Conservation (phyloP, 92 coral and sea anemone genomes). For the Isaurus tuberculatus region DNA sequence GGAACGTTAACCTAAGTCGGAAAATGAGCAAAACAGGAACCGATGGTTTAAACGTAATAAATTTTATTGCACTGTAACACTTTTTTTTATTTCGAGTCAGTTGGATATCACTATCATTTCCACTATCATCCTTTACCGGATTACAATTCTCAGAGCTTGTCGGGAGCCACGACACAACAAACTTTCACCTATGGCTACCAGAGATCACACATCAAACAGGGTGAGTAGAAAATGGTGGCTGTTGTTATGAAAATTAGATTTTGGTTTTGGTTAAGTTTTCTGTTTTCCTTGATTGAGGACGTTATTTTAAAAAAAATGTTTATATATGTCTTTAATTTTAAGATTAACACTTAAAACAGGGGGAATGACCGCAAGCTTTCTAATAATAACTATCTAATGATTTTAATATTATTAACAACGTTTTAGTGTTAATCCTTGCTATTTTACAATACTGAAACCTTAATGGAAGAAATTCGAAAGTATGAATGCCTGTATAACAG, state of each 20-base stretch:
- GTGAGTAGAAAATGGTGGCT: not conserved
- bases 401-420: too few relatives aligned
- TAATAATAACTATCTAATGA: too few relatives aligned
- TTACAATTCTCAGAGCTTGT: not conserved
- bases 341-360: too few relatives aligned
- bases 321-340: too few relatives aligned
- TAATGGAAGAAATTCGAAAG: too few relatives aligned
- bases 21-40: not conserved
- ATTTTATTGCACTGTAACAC: too few relatives aligned
- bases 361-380: too few relatives aligned
- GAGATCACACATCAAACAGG: not conserved
- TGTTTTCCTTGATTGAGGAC: not conserved
- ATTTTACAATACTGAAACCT: too few relatives aligned
- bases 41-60: not conserved
- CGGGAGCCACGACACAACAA: not conserved
- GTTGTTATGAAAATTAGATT: not conserved
- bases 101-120: not conserved
- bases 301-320: too few relatives aligned
- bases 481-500: too few relatives aligned
- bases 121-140: constrained; percentile 3
- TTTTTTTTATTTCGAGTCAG: not conserved
- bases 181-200: not conserved
- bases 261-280: not conserved
- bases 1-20: too few relatives aligned
- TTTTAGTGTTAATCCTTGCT: too few relatives aligned